Conservation (phyloP, 2,888 invertebrate genomes). For the Pherbina coryleti region DNA sequence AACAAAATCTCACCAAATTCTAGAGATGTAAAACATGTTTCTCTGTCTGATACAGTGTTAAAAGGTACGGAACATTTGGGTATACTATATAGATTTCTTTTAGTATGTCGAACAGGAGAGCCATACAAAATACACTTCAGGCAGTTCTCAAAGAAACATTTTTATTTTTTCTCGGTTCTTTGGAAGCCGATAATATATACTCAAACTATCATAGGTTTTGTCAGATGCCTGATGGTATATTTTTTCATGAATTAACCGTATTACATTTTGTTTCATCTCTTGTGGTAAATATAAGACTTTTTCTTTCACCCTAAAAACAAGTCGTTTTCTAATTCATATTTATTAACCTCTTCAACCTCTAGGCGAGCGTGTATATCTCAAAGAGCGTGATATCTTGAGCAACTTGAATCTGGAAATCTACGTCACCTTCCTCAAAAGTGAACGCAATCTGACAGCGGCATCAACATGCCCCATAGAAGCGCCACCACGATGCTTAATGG, state of each 20-base stretch:
- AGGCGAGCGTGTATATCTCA: conserved; percentile 31
- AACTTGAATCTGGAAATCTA: conserved; percentile 38
- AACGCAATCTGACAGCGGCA: conserved; percentile 31
- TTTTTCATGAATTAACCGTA: too few relatives aligned
- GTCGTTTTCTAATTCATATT: conserved; percentile 35
- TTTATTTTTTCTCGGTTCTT: conserved; percentile 26
- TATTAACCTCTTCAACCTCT: background rate
- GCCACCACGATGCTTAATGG: conserved; percentile 12
- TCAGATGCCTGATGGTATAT: conserved; percentile 34
- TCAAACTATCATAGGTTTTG: conserved; percentile 28
- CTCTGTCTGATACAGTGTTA: conserved; percentile 36
- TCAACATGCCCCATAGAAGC: conserved; percentile 40
- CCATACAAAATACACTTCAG: background rate
- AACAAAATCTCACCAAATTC: conserved; percentile 4
- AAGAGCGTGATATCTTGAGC: conserved; percentile 24
- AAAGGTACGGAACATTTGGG: conserved; percentile 27
- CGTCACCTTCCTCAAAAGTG: conserved; percentile 36
- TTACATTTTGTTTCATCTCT: background rate
- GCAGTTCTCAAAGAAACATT: conserved; percentile 16
- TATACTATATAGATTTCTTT: conserved; percentile 28
- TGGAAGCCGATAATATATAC: conserved; percentile 41
- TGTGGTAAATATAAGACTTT: conserved; percentile 40
- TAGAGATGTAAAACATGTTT: conserved; percentile 22
- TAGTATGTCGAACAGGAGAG: background rate
- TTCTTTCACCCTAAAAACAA: conserved; percentile 35